Conservation (phyloP, 2,888 invertebrate genomes). For the Parnassius smintheus region DNA sequence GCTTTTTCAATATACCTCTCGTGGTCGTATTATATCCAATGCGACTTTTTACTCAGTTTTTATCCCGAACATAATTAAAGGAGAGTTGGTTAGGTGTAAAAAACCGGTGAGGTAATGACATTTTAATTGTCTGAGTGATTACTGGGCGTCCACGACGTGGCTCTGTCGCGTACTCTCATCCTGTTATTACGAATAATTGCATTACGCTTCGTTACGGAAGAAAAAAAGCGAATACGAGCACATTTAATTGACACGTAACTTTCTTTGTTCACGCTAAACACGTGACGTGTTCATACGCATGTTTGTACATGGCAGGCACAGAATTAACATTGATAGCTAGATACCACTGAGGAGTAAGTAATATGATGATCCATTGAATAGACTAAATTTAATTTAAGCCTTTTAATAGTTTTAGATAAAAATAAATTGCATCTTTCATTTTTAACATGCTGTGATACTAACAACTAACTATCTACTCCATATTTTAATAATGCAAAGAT, state of each 20-base stretch:
- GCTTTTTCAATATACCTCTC: slow-evolving; percentile 29
- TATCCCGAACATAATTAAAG: slow-evolving; percentile 65
- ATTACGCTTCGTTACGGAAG: slow-evolving; percentile 78
- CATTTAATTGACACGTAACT: slow-evolving; percentile 75
- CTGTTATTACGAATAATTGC: slow-evolving; percentile 80
- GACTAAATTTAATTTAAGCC: slow-evolving; percentile 1
- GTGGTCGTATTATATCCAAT: slow-evolving; percentile 42
- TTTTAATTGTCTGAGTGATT: slow-evolving; percentile 78
- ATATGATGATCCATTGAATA: neutral
- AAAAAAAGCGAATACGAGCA: slow-evolving; percentile 65
- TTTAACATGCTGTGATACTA: too few species aligned
- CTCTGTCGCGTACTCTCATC: slow-evolving; percentile 74
- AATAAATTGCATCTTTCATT: too few species aligned
- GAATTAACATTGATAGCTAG: slow-evolving; percentile 13
- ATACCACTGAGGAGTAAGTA: neutral
- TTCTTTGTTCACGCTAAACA: slow-evolving; percentile 73
- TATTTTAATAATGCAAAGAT: too few species aligned
- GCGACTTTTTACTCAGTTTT: slow-evolving; percentile 52
- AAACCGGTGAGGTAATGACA: slow-evolving; percentile 72
- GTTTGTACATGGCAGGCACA: slow-evolving; percentile 8
- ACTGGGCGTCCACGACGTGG: slow-evolving; percentile 54
- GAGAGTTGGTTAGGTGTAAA: slow-evolving; percentile 71
- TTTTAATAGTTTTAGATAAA: too few species aligned
- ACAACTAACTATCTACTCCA: too few species aligned
- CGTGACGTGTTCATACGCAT: slow-evolving; percentile 63